phyloP scores from a whole-genome alignment of 2,888 invertebrate genomes.

The Amphimallon solstitiale region DNA sequence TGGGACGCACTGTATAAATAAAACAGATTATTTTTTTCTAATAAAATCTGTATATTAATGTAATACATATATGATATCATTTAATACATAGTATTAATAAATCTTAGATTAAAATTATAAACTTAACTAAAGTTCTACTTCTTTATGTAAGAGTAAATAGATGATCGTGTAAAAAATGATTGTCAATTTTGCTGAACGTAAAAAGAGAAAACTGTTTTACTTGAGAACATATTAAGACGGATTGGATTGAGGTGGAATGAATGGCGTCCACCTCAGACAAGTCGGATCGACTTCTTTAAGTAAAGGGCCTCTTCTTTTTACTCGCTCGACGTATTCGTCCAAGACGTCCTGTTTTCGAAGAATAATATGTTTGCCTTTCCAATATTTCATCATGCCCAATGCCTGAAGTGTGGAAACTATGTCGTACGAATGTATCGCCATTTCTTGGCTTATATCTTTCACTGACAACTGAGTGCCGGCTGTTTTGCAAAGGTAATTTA shows the following conservation, averaged over 20 bases:
- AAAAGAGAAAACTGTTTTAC: background rate
- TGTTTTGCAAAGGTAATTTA: conserved; percentile 90
- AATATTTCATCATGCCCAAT: conserved; percentile 97
- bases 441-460: conserved; percentile 89
- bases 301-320: conserved; percentile 76
- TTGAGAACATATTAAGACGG: conserved; percentile 54
- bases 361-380: conserved; percentile 98
- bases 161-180: conserved; percentile 15
- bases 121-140: background rate
- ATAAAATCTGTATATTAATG: conserved; percentile 1
- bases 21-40: background rate
- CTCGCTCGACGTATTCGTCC: conserved; percentile 90
- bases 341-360: conserved; percentile 94
- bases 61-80: conserved; percentile 3
- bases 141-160: background rate
- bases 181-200: conserved; percentile 3
- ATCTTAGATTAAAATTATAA: background rate
- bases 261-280: conserved; percentile 90
- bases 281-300: conserved; percentile 88
- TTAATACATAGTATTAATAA: conserved; percentile 35
- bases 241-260: conserved; percentile 70
- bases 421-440: conserved; percentile 96
- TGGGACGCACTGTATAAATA: background rate
- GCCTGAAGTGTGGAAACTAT: conserved; percentile 97
- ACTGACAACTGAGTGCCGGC: conserved; percentile 90